phyloP scores from a whole-genome alignment of 2,797 vertebrate species.

The Oryzias sinensis region DNA sequence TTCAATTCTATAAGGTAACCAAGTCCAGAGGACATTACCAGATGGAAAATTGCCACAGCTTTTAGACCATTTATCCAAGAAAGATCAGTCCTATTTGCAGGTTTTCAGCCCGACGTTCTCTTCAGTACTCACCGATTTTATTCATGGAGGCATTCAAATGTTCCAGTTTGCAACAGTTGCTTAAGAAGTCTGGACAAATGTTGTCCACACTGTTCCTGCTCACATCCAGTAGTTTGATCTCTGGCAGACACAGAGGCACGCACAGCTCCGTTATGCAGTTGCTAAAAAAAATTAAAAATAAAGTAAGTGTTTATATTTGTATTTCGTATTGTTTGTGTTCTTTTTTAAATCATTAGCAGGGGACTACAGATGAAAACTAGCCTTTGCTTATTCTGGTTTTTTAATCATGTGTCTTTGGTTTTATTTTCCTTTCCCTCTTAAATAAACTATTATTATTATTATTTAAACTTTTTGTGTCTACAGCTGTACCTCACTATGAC shows the following conservation, averaged over 20 bases:
- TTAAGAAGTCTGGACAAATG: conserved; percentile 79
- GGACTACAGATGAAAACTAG: too few relatives aligned
- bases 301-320: background rate
- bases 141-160: conserved; percentile 86
- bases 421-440: too few relatives aligned
- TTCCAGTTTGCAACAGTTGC: conserved; percentile 86
- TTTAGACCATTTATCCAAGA: too few relatives aligned
- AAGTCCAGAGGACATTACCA: background rate
- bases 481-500: too few relatives aligned
- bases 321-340: too few relatives aligned
- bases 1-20: background rate
- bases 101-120: background rate
- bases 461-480: too few relatives aligned
- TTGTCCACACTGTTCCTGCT: conserved; percentile 86
- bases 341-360: too few relatives aligned
- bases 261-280: conserved; percentile 82
- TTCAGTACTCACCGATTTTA: conserved; percentile 80
- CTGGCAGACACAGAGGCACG: conserved; percentile 76
- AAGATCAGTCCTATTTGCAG: too few relatives aligned
- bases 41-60: background rate
- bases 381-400: too few relatives aligned
- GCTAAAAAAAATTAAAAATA: conserved; percentile 16
- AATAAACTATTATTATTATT: too few relatives aligned
- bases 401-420: too few relatives aligned
- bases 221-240: conserved; percentile 88